Base-by-base conservation (phyloP, 2,797 vertebrate genomes). In the Pachyuromys duprasi region DNA sequence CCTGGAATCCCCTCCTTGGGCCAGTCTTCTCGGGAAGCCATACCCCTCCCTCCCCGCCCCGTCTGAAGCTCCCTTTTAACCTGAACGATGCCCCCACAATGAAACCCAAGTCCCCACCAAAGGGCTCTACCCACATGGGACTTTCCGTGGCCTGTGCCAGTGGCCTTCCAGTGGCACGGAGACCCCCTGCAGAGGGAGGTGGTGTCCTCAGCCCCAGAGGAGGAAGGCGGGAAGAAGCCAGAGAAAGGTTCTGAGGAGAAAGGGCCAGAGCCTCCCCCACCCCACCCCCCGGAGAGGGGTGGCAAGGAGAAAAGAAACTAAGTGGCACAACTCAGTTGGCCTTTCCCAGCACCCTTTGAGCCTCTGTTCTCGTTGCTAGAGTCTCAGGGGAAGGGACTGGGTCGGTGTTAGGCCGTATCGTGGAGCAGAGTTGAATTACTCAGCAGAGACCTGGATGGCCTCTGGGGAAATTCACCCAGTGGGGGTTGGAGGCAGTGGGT, bases 371-470 rank as follows among this genome's bases (percentile, higher is more conserved):
- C 14, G 6, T 18, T 4, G 18, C 91, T 22, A n/a, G 22, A 11
- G 42, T 57, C 7, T 4, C 62, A 20, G 69, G 9, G 4, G 1
- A 57, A 57, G 69, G 49, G 36, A 0, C 17, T 70, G n/a, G 3
- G 26, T 49, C 86, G 22, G 60, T 49, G 17, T 55, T 18, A 39
- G 24, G 2, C 0, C 74, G 8, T 33, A 80, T 78, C 57, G 0
- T 1, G 39, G 22, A 57, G 1, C 0, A 9, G 14, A 31, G 2
- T 12, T 14, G 42, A 42, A n/a, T n/a, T 36, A 42, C 13, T 18
- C 84, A 18, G 45, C 0, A 13, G 69, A 1, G 17, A n/a, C 63
- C 3, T 0, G 5, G 55, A 33, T 53, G 28, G 18, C 28, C 26
- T 31, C 74, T 12, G 5, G 39, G 57, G 74, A 31, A 20, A 28